These are phyloP conservation scores for Epistrophella euchroma DNA, from an alignment of 2,888 invertebrate species.

Conservation along the genomic window DNA sequence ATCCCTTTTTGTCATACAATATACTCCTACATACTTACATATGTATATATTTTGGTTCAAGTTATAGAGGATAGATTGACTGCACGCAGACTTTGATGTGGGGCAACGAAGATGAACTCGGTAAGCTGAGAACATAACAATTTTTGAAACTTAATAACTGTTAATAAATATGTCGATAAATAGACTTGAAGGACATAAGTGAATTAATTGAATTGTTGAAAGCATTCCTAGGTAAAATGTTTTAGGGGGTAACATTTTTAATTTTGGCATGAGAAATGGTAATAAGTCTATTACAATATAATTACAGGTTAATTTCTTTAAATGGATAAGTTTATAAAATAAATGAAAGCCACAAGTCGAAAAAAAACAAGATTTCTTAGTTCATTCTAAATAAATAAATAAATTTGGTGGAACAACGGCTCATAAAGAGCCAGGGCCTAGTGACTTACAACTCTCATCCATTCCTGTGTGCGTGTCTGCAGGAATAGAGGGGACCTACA, in stretches of 20 bases:
- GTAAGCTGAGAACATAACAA: slow-evolving; percentile 67
- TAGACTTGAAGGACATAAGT: slow-evolving; percentile 31
- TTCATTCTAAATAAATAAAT: too few species aligned
- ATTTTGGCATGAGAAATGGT: background rate
- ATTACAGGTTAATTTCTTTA: too few species aligned
- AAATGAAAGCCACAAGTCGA: too few species aligned
- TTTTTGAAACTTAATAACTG: slow-evolving; percentile 71
- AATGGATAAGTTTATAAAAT: too few species aligned
- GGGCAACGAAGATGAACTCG: slow-evolving; percentile 28
- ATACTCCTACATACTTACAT: background rate
- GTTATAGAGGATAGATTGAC: slow-evolving; percentile 31
- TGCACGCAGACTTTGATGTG: slow-evolving; percentile 24
- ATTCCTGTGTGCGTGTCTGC: too few species aligned
- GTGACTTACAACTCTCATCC: too few species aligned
- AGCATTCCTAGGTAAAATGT: slow-evolving; percentile 1
- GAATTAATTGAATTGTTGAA: slow-evolving; percentile 38
- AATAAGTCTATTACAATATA: background rate
- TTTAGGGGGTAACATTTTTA: background rate
- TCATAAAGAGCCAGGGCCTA: too few species aligned
- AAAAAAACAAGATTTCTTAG: too few species aligned
- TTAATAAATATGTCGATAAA: slow-evolving; percentile 69
- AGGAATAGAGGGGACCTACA: too few species aligned
- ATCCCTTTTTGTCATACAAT: slow-evolving; percentile 45
- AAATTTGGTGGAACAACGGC: too few species aligned
- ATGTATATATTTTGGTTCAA: slow-evolving; percentile 26